Evolutionary conservation across 2,113 vertebrate species (phyloP), one percentile per base, ranked within the genome.

Genomic region (Poicephalus meyeri): DNA sequence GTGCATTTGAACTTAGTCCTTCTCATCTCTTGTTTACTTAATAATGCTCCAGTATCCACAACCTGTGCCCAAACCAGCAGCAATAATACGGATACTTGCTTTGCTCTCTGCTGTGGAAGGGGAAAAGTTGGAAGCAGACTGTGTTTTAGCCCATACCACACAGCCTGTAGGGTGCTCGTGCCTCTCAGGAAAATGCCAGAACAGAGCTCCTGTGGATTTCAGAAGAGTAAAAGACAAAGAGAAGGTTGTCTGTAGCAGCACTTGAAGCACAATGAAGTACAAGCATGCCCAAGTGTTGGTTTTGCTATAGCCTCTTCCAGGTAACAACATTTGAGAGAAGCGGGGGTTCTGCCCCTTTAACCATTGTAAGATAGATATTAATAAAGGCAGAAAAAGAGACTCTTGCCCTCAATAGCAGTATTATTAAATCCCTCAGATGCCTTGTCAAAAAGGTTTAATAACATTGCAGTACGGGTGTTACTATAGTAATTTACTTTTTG

Each of bases 381-480:
- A 53, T 66, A 81, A 31, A 42, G 17, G 61, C 41, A 77, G 35
- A 72, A 74, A 78, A 77, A 47, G 19, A 68, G 9, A 72, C 20
- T 39, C 29, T 76, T 95, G 79, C 41, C 44, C 41, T 88, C 66
- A 76, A 69, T 21, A 84, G 47, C 35, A 82, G 49, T 64, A 55
- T 78, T 69, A 85, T 31, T 49, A 85, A 76, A 61, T 72, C 52
- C 42, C 39, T 85, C 47, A 76, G 44, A 79, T 52, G 26, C 29
- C 41, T 85, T 85, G 39, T 68, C 70, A 95, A 81, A 87, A 91
- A 85, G 13, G 72, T 78, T 84, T 84, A 89, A 87, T 26, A 85
- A 18, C 17, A 29, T 46, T 79, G 52, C 33, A 64, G 47, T 79
- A 95, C 8, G 58, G 47, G 21, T 84, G 50, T 74, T 79, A 53